A percentile compares a stretch with the other conserved stretches of the same genome.
phyloP scores from a whole-genome alignment of 2,888 invertebrate species.

The Thumatha senex region DNA sequence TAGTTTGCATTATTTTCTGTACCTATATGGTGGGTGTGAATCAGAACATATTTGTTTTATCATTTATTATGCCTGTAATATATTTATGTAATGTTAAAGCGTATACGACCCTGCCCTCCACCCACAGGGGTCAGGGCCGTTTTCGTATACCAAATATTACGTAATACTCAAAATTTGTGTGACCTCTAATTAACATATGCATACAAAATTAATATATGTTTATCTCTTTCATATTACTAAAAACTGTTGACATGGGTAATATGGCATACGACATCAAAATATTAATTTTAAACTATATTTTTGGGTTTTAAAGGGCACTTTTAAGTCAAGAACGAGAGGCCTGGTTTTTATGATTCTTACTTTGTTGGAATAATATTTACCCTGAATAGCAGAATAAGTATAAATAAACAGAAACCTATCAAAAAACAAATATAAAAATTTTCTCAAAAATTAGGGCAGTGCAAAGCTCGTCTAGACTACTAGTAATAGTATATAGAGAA shows the following conservation, averaged over 20 bases:
- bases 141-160: constrained; percentile 26
- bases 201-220: constrained; percentile 24
- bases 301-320: too few species aligned
- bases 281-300: too few species aligned
- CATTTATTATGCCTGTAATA: constrained; percentile 58
- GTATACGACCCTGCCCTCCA: constrained; percentile 41
- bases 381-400: too few species aligned
- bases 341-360: too few species aligned
- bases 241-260: constrained; percentile 9
- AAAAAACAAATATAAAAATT: too few species aligned
- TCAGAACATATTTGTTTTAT: constrained; percentile 58
- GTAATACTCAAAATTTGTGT: constrained; percentile 23
- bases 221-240: constrained; percentile 8
- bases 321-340: too few species aligned
- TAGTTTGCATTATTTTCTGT: constrained; percentile 32
- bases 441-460: too few species aligned
- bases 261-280: constrained; percentile 8
- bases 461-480: too few species aligned
- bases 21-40: constrained; percentile 48
- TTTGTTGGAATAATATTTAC: too few species aligned
- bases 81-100: constrained; percentile 44
- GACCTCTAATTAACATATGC: constrained; percentile 18
- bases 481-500: too few species aligned
- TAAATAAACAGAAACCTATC: too few species aligned
- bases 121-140: constrained; percentile 56